These are phyloP conservation scores for Petrocephalus sullivani DNA, from an alignment of 2,797 vertebrate genomes.

Conservation along the genomic window DNA sequence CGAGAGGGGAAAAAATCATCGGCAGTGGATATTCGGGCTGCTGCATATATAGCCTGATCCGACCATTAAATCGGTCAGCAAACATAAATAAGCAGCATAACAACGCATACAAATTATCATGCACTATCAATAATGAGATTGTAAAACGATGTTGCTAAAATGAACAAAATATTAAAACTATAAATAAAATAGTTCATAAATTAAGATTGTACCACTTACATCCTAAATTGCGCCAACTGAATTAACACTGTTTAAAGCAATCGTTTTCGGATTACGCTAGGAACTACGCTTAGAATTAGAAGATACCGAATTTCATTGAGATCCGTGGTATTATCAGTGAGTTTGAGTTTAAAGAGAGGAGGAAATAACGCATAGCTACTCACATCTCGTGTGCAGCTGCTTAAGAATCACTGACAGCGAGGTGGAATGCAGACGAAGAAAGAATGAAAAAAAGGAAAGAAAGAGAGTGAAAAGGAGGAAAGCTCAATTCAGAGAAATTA, in stretches of 20 bases:
- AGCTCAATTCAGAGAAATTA: conserved; percentile 38
- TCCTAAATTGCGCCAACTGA: conserved; percentile 1
- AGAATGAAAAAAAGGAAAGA: not conserved
- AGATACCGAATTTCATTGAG: not conserved
- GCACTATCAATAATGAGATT: not conserved
- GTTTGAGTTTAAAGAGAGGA: not conserved
- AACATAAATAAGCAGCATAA: not conserved
- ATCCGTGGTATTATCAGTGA: not conserved
- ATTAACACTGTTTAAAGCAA: not conserved
- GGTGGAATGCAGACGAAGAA: conserved; percentile 31
- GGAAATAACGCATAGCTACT: conserved; percentile 51
- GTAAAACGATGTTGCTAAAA: not conserved
- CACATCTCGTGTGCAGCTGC: conserved; percentile 67
- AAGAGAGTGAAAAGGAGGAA: conserved; percentile 31
- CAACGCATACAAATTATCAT: not conserved
- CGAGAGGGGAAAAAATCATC: not conserved
- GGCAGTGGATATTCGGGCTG: not conserved
- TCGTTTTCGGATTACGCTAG: not conserved
- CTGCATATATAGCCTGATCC: not conserved
- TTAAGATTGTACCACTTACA: not conserved
- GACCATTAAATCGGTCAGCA: not conserved
- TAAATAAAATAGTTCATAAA: not conserved
- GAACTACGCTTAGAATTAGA: not conserved
- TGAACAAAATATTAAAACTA: not conserved
- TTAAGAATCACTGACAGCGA: conserved; percentile 50